Evolutionary conservation across 2,113 vertebrate genomes (phyloP), one percentile per base, ranked within the genome.

Genomic region (Odocoileus virginianus): DNA sequence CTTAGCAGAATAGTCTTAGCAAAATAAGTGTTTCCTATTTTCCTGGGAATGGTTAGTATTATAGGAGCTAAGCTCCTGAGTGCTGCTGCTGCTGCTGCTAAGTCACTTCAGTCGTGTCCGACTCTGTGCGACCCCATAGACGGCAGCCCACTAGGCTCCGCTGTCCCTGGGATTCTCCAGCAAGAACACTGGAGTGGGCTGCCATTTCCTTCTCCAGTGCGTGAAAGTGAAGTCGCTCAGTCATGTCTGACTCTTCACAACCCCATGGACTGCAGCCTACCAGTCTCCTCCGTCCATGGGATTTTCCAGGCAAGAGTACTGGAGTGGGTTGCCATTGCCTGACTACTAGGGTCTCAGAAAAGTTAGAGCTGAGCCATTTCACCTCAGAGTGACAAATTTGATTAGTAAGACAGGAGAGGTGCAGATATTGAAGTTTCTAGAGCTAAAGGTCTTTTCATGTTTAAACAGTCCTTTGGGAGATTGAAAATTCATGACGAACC

Each of bases 401-500:
- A 58, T 78, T 81, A 57, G 45, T 76, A 55, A 57, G 52, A 71
- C 17, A 54, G 12, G 16, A 71, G 30, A 58, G 86, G 60, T 25
- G 60, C 52, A 17, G 45, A 25, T 40, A 30, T 3, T 82, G 55
- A 25, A n/a, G 43, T 50, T 87, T 89, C 45, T 89, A 52, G 23
- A 95, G 54, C 43, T 82, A 67, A 90, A 97, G 76, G 30, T 36
- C 71, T 92, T 87, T 87, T 91, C 45, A 25, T 91, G 21, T 89
- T 91, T 82, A 90, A 93, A 87, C 47, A 91, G 0, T 81, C 71
- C 23, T 96, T 85, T 58, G 78, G 55, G 43, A 88, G 47, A 82
- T 25, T 33, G 55, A 84, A 93, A 90, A 87, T 88, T 94, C 54
- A 58, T 67, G 67, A 40, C 45, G 23, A 33, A 74, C 93, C 60